Evolutionary conservation across 2,113 vertebrate species (phyloP), one percentile per base, ranked within the genome.

Genomic region (Sinosuthora webbiana): DNA sequence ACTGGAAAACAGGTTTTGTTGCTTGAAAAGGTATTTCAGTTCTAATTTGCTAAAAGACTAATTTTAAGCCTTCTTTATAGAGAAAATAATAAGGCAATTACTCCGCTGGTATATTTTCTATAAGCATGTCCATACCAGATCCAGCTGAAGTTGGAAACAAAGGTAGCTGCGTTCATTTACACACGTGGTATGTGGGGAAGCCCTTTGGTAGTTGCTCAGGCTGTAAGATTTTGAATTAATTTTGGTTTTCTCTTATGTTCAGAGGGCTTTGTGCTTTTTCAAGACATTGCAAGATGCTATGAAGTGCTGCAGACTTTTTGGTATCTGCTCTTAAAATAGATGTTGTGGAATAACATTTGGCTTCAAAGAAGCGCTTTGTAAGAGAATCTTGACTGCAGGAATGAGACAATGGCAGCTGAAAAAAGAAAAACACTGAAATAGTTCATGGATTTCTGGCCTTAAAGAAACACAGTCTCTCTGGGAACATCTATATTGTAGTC

Each of bases 21-120:
- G 81, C 81, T 90, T 83, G 91, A 95, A 95, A 79, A 96, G 65
- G 25, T 94, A 95, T 96, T 96, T 94, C 67, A 79, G 57, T 93
- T 97, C 76, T 96, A 82, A 98, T 94, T 94, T 95, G 65, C 79
- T 95, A 91, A 90, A 93, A 85, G 77, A 56, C 42, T 96, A 88
- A 84, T 89, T 49, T 52, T 71, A 55, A 85, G 59, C 70, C 92
- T 94, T 87, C 77, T 95, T 82, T 81, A 27, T 23, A 33, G 88
- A 79, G 79, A 56, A 95, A 96, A 88, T n/a, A 93, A 81, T 24
- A 44, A 49, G 79, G 90, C 80, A 79, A 41, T 92, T 88, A 53
- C 19, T 69, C 41, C 68, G 16, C 33, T 49, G 15, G 30, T 62
- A 27, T 86, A 33, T 82, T 96, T 95, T 60, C 67, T 60, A 1